Evolutionary conservation across 2,888 invertebrate genomes (phyloP).

Genomic region (Agonopterix arenella): DNA sequence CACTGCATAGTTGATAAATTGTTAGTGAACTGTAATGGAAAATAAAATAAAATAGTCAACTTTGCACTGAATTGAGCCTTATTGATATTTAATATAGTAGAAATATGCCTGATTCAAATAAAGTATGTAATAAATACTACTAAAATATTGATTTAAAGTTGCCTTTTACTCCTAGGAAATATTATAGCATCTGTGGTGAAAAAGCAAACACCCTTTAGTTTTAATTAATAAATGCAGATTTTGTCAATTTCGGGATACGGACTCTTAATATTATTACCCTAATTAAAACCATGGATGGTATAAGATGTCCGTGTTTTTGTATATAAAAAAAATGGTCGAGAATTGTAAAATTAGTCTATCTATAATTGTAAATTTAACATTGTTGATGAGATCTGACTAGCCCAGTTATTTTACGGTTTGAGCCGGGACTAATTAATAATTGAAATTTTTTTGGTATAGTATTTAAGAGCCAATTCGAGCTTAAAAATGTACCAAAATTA

Average conservation of each 20-base stretch:
- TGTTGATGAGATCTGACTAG: conserved; percentile 49
- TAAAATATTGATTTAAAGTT: conserved; percentile 7
- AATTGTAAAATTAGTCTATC: conserved; percentile 26
- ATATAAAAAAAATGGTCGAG: conserved; percentile 31
- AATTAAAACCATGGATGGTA: conserved; percentile 19
- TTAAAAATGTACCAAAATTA: too few relatives aligned
- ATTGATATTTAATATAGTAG: too few relatives aligned
- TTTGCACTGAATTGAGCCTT: too few relatives aligned
- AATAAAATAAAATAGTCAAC: too few relatives aligned
- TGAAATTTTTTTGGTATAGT: too few relatives aligned
- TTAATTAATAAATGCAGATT: background rate
- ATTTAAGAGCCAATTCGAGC: too few relatives aligned
- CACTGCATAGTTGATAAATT: too few relatives aligned
- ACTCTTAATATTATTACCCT: background rate
- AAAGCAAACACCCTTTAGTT: background rate
- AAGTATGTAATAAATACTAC: too few relatives aligned
- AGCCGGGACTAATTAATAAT: too few relatives aligned
- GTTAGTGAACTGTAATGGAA: too few relatives aligned
- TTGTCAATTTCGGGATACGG: conserved; percentile 7
- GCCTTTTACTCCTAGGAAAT: conserved; percentile 32
- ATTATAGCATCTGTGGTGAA: conserved; percentile 20
- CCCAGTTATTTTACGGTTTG: too few relatives aligned
- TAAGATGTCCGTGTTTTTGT: conserved; percentile 26
- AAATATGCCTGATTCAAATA: too few relatives aligned
- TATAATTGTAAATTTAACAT: conserved; percentile 33